Conservation (phyloP, 2,888 invertebrate species). For the Clostera curtula region DNA sequence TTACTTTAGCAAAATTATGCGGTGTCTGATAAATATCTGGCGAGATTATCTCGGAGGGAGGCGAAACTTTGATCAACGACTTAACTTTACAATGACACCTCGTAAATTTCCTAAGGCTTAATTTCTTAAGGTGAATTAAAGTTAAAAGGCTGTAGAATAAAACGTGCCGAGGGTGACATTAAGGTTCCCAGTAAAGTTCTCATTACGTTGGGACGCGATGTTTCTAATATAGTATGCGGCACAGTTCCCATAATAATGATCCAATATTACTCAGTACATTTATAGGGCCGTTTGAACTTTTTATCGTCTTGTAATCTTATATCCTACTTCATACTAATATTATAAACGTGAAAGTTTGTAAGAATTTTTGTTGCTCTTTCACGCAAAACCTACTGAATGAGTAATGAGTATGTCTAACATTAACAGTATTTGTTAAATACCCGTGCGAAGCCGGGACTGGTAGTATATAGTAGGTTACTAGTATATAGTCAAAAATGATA, state of each 20-base stretch:
- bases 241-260: constrained; percentile 18
- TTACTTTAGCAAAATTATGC: constrained; percentile 31
- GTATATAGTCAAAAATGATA: no score
- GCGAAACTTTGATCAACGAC: constrained; percentile 47
- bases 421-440: no score
- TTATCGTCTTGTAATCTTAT: background rate
- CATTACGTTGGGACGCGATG: constrained; percentile 29
- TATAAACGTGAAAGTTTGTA: no score
- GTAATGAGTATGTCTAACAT: no score
- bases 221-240: constrained; percentile 21
- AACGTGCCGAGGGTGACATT: constrained; percentile 44
- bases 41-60: constrained; percentile 34
- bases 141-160: constrained; percentile 49
- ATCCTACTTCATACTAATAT: no score
- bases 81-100: constrained; percentile 50
- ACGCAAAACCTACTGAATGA: no score
- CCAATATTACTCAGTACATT: constrained; percentile 6
- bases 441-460: no score
- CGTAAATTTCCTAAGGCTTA: constrained; percentile 44
- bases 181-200: constrained; percentile 47
- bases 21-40: constrained; percentile 34
- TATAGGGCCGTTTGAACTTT: background rate
- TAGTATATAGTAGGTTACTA: no score
- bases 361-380: no score
- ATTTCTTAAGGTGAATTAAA: constrained; percentile 43